Base-by-base conservation (phyloP, 2,888 invertebrate species). In the Agonopterix arenella region DNA sequence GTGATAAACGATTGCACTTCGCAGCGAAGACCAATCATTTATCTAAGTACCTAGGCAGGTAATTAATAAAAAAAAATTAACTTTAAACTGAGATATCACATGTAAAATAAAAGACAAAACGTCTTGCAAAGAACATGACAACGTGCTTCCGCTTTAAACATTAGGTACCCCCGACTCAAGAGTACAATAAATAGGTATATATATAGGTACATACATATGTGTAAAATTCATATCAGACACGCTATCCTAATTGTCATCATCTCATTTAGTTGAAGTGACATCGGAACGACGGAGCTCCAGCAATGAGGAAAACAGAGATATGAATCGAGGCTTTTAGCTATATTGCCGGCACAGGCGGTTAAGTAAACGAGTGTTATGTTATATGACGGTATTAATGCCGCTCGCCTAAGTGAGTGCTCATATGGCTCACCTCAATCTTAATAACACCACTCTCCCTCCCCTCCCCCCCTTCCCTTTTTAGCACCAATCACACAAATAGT, bases 301-400 rank as follows among this genome's bases (percentile, higher is more conserved):
- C 61, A 57, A 60, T 60, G 63, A 59, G 64, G 67, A 61, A 61
- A 62, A 59, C 53, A 52, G 54, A 57, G 64, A 64, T 76, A 80
- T 79, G 74, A 81, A 82, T 77, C 74, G 73, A 73, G 59, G 79
- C 81, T 82, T 76, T 82, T 76, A 82, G 75, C 73, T 62, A 68
- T 77, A 82, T 84, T 80, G 78, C 74, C 62, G 62, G 47, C 65
- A 57, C 70, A 70, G 70, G 66, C 73, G 70, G 73, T 70, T 72
- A 62, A 71, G 70, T 58, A 68, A 74, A 68, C 72, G 69, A 68
- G 76, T 76, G 76, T 77, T 79, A 78, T 76, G 10, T 73, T 77
- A 28, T 77, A 77, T 76, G 75, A 70, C 66, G 64, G 73, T 76
- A 81, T 81, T 79, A 82, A 84, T 80, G 80, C 65, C 66, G 60